Evolutionary conservation across 2,797 vertebrate species (phyloP), one percentile per base, ranked within the genome.

Genomic region (Eospalax fontanierii): DNA sequence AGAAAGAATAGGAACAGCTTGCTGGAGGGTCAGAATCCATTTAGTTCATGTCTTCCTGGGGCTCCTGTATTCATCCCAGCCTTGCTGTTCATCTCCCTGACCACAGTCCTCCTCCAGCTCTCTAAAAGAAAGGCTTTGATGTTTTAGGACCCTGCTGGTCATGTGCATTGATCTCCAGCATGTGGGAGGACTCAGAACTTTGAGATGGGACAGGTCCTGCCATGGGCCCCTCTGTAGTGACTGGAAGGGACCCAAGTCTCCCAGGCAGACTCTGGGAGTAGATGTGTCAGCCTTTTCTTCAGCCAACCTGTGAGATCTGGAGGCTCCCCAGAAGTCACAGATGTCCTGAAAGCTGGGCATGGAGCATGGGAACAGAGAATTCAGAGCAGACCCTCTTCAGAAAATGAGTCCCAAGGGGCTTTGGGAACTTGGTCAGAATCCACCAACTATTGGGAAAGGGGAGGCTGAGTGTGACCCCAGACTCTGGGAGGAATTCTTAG

Each of bases 321-420:
- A 74, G 46, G 12, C 50, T 68, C 14, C 28, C 14, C 0, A 24
- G 8, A 1, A 18, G 0, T 59, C 63, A 28, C 0, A 3, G 63
- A 46, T 4, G 11, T 38, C 40, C 75, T 8, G 15, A 66, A 26
- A 38, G 50, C 21, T 24, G 79, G 54, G 76, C 33, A 22, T 4
- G 38, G 85, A 85, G 38, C 10, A 2, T 2, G 10, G 8, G 6
- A 10, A 61, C 15, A 40, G 30, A 24, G 30, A 78, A 26, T 10
- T 24, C 40, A 33, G 30, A 40, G 35, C 4, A 57, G 75, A 26
- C 10, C 24, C 5, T 86, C 46, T 65, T 59, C 87, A 88, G 70
- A 95, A 85, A 85, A 10, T 16, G 40, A 38, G 28, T 82, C 65
- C 63, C 30, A 2, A 18, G 61, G 33, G 11, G 2, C 21, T 87